phyloP scores from a whole-genome alignment of 1,140 invertebrate genomes.

The Nephotettix cincticeps region DNA sequence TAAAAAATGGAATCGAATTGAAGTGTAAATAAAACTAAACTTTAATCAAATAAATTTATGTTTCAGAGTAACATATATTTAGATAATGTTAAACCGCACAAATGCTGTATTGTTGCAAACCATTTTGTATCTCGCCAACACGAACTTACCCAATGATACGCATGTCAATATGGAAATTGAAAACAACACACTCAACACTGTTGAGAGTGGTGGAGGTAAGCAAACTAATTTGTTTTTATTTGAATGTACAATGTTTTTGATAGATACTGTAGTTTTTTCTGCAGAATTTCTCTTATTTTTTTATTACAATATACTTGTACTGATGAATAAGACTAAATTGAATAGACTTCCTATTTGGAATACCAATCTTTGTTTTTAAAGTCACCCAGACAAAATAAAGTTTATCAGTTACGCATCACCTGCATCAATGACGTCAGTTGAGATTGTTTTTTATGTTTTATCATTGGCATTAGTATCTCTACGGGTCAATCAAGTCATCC shows the following conservation, averaged over 20 bases:
- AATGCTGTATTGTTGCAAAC: constrained; percentile 19
- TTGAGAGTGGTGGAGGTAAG: constrained; percentile 26
- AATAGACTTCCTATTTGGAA: too few species aligned
- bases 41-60: too few species aligned
- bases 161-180: not conserved
- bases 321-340: too few species aligned
- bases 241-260: too few species aligned
- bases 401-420: constrained; percentile 1
- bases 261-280: too few species aligned
- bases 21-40: too few species aligned
- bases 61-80: not conserved
- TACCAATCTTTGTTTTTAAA: too few species aligned
- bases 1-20: too few species aligned
- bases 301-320: too few species aligned
- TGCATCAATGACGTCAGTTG: not conserved
- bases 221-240: too few species aligned
- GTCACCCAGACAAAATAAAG: not conserved
- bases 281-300: too few species aligned
- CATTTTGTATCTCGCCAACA: constrained; percentile 23
- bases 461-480: not conserved
- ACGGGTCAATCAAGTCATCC: not conserved
- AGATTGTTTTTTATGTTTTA: not conserved
- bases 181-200: constrained; percentile 8
- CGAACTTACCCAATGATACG: constrained; percentile 1
- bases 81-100: constrained; percentile 16